phyloP scores from a whole-genome alignment of 2,888 invertebrate genomes.

The Dryadula phaetusa region DNA sequence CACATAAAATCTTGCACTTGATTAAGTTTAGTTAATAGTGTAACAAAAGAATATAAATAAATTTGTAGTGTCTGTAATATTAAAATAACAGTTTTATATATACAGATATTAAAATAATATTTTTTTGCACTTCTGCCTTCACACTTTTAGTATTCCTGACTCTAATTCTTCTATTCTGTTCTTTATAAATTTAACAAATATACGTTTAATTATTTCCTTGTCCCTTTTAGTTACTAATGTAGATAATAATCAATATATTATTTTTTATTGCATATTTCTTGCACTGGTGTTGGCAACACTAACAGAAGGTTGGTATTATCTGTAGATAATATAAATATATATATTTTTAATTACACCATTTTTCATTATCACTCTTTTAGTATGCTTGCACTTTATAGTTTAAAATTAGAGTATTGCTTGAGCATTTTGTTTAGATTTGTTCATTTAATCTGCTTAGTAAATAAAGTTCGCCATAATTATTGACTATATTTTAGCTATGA shows the following conservation, averaged over 20 bases:
- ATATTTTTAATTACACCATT: neutral
- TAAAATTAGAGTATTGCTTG: neutral
- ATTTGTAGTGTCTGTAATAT: no score
- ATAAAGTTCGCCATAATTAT: neutral
- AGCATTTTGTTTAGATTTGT: neutral
- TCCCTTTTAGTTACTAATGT: constrained; percentile 3
- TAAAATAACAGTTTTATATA: no score
- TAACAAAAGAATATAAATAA: no score
- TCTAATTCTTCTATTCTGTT: neutral
- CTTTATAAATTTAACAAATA: neutral
- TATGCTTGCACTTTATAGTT: neutral
- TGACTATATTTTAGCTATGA: neutral
- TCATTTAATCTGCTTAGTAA: neutral
- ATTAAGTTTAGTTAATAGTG: no score
- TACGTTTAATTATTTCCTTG: neutral
- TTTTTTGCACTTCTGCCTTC: no score
- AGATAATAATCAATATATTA: constrained; percentile 30
- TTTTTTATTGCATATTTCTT: constrained; percentile 71
- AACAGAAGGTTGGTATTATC: constrained; percentile 70
- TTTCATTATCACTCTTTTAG: neutral
- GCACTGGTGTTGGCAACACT: constrained; percentile 74
- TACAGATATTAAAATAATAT: no score
- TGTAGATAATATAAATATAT: constrained; percentile 12
- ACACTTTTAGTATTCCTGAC: no score
- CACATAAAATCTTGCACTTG: no score